Base-by-base conservation (phyloP, 2,888 invertebrate genomes). In the Lasioglossum morio region DNA sequence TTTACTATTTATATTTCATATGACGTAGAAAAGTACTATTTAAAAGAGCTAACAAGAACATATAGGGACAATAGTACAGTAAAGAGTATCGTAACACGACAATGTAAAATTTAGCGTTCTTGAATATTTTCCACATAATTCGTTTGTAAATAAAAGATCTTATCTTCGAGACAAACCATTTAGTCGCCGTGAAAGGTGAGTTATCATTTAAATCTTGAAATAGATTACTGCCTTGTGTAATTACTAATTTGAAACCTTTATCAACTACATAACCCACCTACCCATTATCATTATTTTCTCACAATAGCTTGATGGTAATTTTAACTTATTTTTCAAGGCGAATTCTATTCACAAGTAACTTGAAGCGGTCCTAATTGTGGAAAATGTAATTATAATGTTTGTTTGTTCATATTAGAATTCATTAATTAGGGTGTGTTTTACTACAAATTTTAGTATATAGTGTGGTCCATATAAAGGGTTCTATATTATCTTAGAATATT, bases 1-100 rank as follows among this genome's bases (percentile, higher is more conserved):
- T 66, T 76, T 77, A 57, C 27, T 73, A 79, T 37, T 72, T 73
- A 72, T 10, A 23, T 74, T 60, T 57, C n/a, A 23, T 37, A 37
- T 23, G 16, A 69, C 66, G 34, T 37, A 77, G 16, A 10, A n/a
- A 48, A 46, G 30, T 77, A 48, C 46, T 46, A 48, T 46, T 16
- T n/a, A 66, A 30, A 66, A 48, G 30, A 40, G 40, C 53, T 34
- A 37, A 53, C 2, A 53, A 34, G 4, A 63, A 37, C 30, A 48
- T n/a, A 46, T n/a, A 40, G 43, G 27, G 27, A 60, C 53, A 75
- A 19, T 57, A 75, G 60, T 43, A 60, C 27, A 60, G 60, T 75
- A 75, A 60, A 60, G 40, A 43, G 19, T 43, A 46, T 46, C 27
- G 43, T 46, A 30, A 46, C 43, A 30, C 27, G 27, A 72, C 43